Conservation (phyloP, 2,888 invertebrate species). For the Ochropacha duplaris region DNA sequence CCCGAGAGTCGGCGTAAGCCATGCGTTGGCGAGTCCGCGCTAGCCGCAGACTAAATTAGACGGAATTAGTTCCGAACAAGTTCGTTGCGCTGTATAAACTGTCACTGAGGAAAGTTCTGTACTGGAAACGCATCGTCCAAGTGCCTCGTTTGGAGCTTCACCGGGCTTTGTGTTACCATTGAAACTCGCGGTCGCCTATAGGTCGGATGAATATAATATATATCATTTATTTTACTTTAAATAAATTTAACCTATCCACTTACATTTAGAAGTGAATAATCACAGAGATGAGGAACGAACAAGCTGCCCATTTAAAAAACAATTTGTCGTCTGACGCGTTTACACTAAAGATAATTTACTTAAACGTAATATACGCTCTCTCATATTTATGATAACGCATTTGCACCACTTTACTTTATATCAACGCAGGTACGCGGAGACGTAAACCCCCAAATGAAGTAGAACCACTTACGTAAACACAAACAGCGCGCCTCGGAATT, state of each 20-base stretch:
- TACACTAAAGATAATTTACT: not conserved
- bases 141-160: slow-evolving; percentile 25
- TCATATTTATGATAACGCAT: not conserved
- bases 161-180: slow-evolving; percentile 35
- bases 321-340: not conserved
- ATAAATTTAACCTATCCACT: too few species aligned
- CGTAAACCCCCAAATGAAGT: slow-evolving; percentile 7
- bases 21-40: slow-evolving; percentile 33
- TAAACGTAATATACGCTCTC: not conserved
- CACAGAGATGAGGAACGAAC: too few species aligned
- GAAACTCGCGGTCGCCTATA: slow-evolving; percentile 18
- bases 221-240: not conserved
- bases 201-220: slow-evolving; percentile 3
- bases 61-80: slow-evolving; percentile 62
- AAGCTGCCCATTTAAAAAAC: too few species aligned
- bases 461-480: slow-evolving; percentile 9
- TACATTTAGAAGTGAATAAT: too few species aligned
- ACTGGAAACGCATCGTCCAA: slow-evolving; percentile 30
- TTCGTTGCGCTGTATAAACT: slow-evolving; percentile 50
- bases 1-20: slow-evolving; percentile 39
- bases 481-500: slow-evolving; percentile 14
- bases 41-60: slow-evolving; percentile 54
- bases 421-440: not conserved
- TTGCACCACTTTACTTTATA: slow-evolving; percentile 1
- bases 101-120: slow-evolving; percentile 43